phyloP scores from a whole-genome alignment of 2,888 invertebrate genomes.

The Cordilura impudica region DNA sequence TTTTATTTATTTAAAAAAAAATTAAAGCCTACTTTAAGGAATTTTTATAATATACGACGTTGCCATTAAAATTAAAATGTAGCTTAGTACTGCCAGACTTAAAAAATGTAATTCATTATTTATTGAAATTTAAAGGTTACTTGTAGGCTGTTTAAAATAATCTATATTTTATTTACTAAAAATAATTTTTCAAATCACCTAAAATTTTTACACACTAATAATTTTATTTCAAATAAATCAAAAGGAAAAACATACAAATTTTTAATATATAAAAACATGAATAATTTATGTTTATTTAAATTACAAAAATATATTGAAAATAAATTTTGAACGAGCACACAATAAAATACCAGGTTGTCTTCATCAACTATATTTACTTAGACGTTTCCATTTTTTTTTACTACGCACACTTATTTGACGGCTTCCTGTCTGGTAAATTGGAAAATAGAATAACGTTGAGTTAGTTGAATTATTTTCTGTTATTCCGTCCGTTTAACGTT shows the following conservation, averaged over 20 bases:
- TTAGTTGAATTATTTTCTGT: constrained; percentile 17
- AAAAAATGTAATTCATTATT: too few relatives aligned
- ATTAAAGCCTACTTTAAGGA: too few relatives aligned
- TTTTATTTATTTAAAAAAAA: too few relatives aligned
- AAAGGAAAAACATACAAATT: neutral
- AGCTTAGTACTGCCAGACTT: too few relatives aligned
- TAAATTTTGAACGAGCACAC: constrained; percentile 60
- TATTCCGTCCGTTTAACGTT: constrained; percentile 21
- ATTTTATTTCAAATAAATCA: constrained; percentile 13
- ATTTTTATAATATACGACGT: too few relatives aligned
- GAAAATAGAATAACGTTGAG: constrained; percentile 1
- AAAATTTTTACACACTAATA: too few relatives aligned
- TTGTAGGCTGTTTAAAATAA: too few relatives aligned
- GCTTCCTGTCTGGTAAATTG: neutral
- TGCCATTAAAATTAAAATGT: too few relatives aligned
- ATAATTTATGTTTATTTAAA: constrained; percentile 62
- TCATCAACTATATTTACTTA: constrained; percentile 31
- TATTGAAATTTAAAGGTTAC: too few relatives aligned
- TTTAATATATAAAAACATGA: constrained; percentile 57
- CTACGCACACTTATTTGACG: neutral
- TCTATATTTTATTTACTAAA: too few relatives aligned
- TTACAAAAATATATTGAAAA: constrained; percentile 62
- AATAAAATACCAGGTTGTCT: constrained; percentile 55
- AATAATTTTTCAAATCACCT: too few relatives aligned
- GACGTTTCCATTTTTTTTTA: constrained; percentile 21